Evolutionary conservation across 2,797 vertebrate species (phyloP).

Genomic region (Trematomus bernacchii): DNA sequence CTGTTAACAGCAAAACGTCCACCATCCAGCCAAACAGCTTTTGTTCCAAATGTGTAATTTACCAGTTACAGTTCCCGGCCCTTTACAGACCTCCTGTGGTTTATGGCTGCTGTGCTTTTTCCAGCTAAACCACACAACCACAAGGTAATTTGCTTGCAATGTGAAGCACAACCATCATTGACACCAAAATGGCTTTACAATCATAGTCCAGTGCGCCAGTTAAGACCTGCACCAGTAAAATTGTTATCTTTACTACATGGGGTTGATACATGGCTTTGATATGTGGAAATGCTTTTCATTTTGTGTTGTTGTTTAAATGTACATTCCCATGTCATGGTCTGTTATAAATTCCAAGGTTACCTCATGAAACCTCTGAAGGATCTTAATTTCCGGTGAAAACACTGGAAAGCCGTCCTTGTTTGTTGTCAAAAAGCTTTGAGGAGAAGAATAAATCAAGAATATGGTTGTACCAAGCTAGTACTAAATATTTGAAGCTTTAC

Average conservation of each 20-base stretch:
- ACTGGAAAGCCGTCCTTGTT: neutral
- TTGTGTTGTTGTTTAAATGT: neutral
- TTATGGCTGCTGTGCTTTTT: constrained; percentile 41
- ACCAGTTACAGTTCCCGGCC: constrained; percentile 50
- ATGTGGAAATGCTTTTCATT: constrained; percentile 8
- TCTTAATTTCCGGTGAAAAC: neutral
- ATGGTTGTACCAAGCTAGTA: neutral
- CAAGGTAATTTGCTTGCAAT: constrained; percentile 59
- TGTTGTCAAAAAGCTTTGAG: neutral
- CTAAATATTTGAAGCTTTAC: neutral
- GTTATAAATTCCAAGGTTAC: constrained; percentile 11
- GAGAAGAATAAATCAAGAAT: constrained; percentile 6
- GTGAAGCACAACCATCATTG: constrained; percentile 14
- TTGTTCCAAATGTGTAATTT: constrained; percentile 67
- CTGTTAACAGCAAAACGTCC: constrained; percentile 54
- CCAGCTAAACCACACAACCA: constrained; percentile 34
- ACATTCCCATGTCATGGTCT: neutral
- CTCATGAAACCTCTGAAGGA: neutral
- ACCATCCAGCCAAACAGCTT: constrained; percentile 47
- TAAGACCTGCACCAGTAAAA: neutral
- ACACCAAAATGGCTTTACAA: constrained; percentile 28
- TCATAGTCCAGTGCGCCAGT: constrained; percentile 12
- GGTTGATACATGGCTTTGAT: neutral
- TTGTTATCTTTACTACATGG: neutral
- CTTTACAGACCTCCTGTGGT: constrained; percentile 56